phyloP scores from a whole-genome alignment of 2,113 vertebrate genomes.

The Hyla sarda region DNA sequence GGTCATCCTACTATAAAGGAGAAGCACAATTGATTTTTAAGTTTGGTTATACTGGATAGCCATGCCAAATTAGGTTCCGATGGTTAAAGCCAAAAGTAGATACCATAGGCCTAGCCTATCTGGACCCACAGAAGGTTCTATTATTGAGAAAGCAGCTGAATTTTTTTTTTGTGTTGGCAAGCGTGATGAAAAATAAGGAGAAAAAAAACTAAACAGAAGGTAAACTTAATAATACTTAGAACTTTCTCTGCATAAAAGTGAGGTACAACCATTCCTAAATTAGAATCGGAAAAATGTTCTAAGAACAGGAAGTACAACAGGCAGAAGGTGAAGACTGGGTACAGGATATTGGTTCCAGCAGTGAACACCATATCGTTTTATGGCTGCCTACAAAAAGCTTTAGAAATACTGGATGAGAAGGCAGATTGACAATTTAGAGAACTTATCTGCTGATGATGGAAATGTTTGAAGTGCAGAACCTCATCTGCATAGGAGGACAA shows the following conservation, averaged over 20 bases:
- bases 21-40: no score
- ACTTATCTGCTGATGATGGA: background rate
- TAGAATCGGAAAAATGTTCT: background rate
- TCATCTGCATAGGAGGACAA: no score
- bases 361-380: background rate
- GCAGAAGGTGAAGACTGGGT: background rate
- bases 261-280: background rate
- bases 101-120: no score
- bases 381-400: background rate
- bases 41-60: no score
- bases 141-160: no score
- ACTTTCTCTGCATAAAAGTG: background rate
- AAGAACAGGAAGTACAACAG: background rate
- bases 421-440: background rate
- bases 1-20: no score
- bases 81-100: no score
- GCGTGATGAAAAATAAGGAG: background rate
- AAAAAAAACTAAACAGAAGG: background rate
- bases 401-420: background rate
- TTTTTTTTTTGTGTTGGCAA: background rate
- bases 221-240: background rate
- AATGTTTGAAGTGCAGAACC: no score
- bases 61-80: no score
- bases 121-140: no score
- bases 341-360: background rate